Conservation (phyloP, 1,140 invertebrate species). For the Apis cerana region DNA sequence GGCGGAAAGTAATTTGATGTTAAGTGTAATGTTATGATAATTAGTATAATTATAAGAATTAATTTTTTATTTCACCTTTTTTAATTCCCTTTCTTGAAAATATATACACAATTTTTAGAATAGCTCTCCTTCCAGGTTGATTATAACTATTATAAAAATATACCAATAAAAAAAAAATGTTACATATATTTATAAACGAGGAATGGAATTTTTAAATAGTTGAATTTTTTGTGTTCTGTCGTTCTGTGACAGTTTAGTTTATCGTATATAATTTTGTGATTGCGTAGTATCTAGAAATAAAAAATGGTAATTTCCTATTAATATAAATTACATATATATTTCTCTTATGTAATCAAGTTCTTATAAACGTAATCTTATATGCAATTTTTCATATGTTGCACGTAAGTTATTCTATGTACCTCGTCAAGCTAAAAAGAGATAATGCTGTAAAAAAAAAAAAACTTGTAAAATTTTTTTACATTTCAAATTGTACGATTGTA, state of each 20-base stretch:
- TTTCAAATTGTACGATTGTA: slow-evolving; percentile 74
- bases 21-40: slow-evolving; percentile 16
- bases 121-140: not conserved
- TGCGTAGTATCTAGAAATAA: not conserved
- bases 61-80: slow-evolving; percentile 5
- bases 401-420: slow-evolving; percentile 54
- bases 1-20: slow-evolving; percentile 6
- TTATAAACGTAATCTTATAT: slow-evolving; percentile 32
- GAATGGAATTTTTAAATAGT: not conserved
- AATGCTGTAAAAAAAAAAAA: slow-evolving; percentile 62
- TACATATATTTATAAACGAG: not conserved
- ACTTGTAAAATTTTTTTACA: slow-evolving; percentile 73
- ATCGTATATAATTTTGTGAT: not conserved
- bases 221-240: not conserved
- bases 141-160: not conserved
- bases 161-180: not conserved
- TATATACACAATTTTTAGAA: too few relatives aligned
- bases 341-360: slow-evolving; percentile 16
- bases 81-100: not conserved
- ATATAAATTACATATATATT: slow-evolving; percentile 10
- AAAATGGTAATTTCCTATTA: not conserved
- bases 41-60: slow-evolving; percentile 19
- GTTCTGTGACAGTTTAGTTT: not conserved
- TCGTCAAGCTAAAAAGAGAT: slow-evolving; percentile 37
- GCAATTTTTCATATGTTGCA: slow-evolving; percentile 47